These are phyloP conservation scores for Thysanoteuthis rhombus DNA, from an alignment of 2,888 invertebrate genomes.

Conservation along the genomic window DNA sequence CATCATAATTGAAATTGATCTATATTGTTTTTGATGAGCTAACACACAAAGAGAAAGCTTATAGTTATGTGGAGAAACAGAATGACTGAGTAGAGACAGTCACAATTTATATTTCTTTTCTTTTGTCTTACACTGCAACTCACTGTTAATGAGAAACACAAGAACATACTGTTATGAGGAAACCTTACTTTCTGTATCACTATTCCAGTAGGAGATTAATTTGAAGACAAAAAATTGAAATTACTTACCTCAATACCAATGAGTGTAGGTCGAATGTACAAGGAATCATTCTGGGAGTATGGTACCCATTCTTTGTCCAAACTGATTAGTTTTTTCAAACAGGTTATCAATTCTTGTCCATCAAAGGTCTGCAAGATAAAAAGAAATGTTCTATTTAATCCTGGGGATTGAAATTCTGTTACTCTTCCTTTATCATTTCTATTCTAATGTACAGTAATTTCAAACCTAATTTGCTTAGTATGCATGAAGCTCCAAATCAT, in stretches of 20 bases:
- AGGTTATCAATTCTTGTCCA: constrained; percentile 83
- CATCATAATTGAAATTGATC: too few relatives aligned
- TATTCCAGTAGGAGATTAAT: not conserved
- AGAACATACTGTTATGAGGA: not conserved
- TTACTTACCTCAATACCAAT: constrained; percentile 93
- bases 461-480: too few relatives aligned
- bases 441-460: too few relatives aligned
- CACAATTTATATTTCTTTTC: too few relatives aligned
- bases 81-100: too few relatives aligned
- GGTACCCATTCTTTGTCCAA: constrained; percentile 99
- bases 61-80: too few relatives aligned
- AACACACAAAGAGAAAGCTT: too few relatives aligned
- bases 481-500: too few relatives aligned
- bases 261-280: constrained; percentile 94
- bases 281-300: constrained; percentile 81
- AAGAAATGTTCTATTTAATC: not conserved
- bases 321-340: constrained; percentile 83
- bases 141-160: not conserved
- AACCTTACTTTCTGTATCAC: too few relatives aligned
- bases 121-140: not conserved
- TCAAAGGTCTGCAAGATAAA: constrained; percentile 77
- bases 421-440: too few relatives aligned
- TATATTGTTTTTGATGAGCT: too few relatives aligned
- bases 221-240: not conserved
- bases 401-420: too few relatives aligned